Percentiles rank a stretch among this genome's conserved stretches.
phyloP scores from a whole-genome alignment of 2,113 vertebrate genomes.

The Brachyistius frenatus region DNA sequence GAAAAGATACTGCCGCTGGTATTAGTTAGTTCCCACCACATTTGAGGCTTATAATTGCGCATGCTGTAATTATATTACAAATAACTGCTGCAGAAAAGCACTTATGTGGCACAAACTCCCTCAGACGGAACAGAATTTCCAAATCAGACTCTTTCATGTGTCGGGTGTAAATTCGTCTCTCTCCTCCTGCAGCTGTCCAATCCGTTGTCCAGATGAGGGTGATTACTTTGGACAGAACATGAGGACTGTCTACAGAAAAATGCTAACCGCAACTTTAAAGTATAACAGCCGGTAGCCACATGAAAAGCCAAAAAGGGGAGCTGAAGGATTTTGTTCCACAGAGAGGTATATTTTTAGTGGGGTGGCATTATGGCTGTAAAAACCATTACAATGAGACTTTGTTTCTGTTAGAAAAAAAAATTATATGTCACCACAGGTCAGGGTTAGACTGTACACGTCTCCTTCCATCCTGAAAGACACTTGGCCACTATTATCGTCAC shows the following conservation, averaged over 20 bases:
- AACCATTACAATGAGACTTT: slow-evolving; percentile 78
- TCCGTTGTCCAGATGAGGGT: slow-evolving; percentile 69
- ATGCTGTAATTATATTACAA: slow-evolving; percentile 67
- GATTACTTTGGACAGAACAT: slow-evolving; percentile 79
- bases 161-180: slow-evolving; percentile 46
- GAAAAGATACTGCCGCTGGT: slow-evolving; percentile 53
- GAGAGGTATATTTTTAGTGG: slow-evolving; percentile 70
- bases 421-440: slow-evolving; percentile 62
- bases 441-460: slow-evolving; percentile 64
- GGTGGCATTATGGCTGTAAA: slow-evolving; percentile 66
- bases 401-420: slow-evolving; percentile 59
- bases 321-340: slow-evolving; percentile 69
- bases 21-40: slow-evolving; percentile 65
- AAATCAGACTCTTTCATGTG: slow-evolving; percentile 54
- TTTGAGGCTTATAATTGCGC: slow-evolving; percentile 64
- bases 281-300: slow-evolving; percentile 75
- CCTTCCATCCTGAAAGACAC: slow-evolving; percentile 42
- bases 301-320: slow-evolving; percentile 68
- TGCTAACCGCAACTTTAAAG: slow-evolving; percentile 75
- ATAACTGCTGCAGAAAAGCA: slow-evolving; percentile 52
- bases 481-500: slow-evolving; percentile 58
- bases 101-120: slow-evolving; percentile 56
- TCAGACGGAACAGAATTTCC: slow-evolving; percentile 45
- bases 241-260: slow-evolving; percentile 71
- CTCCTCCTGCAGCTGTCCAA: slow-evolving; percentile 64